These are phyloP conservation scores for Leptobrachium leishanense DNA, from an alignment of 2,113 vertebrate species.

Conservation along the genomic window DNA sequence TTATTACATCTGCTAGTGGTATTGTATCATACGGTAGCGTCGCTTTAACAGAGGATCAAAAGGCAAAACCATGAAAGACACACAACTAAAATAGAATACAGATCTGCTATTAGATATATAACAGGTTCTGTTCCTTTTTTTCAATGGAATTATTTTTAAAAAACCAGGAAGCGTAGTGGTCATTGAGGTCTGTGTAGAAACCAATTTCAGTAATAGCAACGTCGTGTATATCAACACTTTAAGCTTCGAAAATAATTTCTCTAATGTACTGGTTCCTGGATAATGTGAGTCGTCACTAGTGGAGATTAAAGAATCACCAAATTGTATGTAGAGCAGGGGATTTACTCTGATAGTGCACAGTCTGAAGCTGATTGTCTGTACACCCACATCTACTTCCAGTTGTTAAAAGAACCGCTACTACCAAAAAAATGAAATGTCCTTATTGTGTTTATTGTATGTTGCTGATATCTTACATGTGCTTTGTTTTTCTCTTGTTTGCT, in stretches of 20 bases:
- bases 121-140: no score
- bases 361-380: not conserved
- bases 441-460: no score
- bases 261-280: constrained; percentile 36
- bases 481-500: no score
- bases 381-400: constrained; percentile 7
- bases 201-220: constrained; percentile 38
- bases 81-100: no score
- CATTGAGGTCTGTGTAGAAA: not conserved
- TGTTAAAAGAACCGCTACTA: not conserved
- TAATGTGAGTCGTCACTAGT: constrained; percentile 24
- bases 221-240: constrained; percentile 5
- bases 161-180: not conserved
- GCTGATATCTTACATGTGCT: no score
- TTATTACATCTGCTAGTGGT: no score
- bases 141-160: no score
- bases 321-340: not conserved
- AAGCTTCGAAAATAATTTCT: constrained; percentile 41
- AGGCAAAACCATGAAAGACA: no score
- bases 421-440: no score
- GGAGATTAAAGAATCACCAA: constrained; percentile 14
- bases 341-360: not conserved
- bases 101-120: no score
- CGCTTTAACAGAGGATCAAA: no score
- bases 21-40: no score